Percentiles rank a stretch among this genome's conserved stretches.
phyloP scores from a whole-genome alignment of 2,888 invertebrate species.

The Patella caerulea region DNA sequence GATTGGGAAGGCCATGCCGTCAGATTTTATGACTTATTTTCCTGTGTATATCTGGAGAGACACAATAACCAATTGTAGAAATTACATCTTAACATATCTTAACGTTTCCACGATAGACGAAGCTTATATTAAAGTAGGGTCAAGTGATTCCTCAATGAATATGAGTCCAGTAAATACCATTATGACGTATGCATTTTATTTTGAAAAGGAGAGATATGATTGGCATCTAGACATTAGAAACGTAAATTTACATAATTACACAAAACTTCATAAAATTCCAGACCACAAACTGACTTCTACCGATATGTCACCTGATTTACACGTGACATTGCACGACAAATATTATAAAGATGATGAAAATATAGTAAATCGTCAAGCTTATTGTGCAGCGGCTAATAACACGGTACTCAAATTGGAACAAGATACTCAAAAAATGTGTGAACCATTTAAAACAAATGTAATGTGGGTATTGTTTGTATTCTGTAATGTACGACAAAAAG shows the following conservation, averaged over 20 bases:
- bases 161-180: background rate
- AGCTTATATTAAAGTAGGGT: background rate
- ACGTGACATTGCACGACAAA: constrained; percentile 1
- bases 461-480: background rate
- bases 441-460: background rate
- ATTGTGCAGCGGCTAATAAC: background rate
- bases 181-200: background rate
- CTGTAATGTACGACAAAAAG: background rate
- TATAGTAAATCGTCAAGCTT: background rate
- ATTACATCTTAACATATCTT: background rate
- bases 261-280: background rate
- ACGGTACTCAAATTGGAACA: background rate
- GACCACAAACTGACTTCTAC: background rate
- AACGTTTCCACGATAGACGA: background rate
- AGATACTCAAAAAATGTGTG: background rate
- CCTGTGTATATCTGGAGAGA: constrained; percentile 1
- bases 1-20: background rate
- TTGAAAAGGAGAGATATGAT: constrained; percentile 3
- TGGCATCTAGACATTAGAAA: background rate
- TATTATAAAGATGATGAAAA: background rate
- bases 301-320: background rate
- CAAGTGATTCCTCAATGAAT: background rate
- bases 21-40: background rate
- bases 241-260: background rate
- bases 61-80: constrained; percentile 1